phyloP scores from a whole-genome alignment of 2,113 vertebrate species.

The Podarcis raffonei region DNA sequence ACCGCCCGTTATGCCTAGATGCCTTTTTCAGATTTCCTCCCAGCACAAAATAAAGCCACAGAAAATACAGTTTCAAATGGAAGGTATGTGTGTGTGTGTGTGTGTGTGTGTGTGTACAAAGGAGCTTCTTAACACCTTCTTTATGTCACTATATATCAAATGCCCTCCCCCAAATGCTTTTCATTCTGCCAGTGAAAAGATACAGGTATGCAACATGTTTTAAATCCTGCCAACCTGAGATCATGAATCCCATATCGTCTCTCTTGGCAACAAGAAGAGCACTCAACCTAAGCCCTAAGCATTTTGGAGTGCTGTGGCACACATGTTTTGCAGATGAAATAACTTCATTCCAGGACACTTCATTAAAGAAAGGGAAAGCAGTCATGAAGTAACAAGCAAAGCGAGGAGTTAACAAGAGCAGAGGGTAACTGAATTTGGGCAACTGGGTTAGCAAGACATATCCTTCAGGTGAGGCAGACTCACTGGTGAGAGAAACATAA shows the following conservation, averaged over 20 bases:
- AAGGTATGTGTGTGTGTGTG: background rate
- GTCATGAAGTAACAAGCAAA: background rate
- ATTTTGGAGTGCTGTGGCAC: background rate
- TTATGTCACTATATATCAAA: background rate
- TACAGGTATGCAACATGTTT: background rate
- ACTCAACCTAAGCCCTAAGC: background rate
- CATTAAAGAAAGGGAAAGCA: background rate
- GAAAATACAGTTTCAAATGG: background rate
- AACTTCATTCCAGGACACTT: background rate
- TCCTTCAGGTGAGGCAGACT: background rate
- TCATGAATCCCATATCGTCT: background rate
- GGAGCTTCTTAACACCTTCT: background rate
- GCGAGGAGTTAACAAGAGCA: background rate
- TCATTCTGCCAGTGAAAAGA: background rate
- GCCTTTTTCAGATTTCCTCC: background rate
- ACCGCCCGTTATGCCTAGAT: background rate
- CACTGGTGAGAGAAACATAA: constrained; percentile 1
- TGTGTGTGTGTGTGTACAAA: background rate
- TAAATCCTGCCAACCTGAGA: background rate
- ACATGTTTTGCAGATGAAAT: background rate
- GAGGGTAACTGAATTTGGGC: background rate
- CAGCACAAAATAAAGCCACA: background rate
- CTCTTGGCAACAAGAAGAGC: background rate
- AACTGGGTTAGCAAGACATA: background rate
- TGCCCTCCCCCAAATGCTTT: background rate